These are phyloP conservation scores for Crossaster papposus DNA, from an alignment of 53 echinoderm and acorn worm genomes.

Conservation along the genomic window DNA sequence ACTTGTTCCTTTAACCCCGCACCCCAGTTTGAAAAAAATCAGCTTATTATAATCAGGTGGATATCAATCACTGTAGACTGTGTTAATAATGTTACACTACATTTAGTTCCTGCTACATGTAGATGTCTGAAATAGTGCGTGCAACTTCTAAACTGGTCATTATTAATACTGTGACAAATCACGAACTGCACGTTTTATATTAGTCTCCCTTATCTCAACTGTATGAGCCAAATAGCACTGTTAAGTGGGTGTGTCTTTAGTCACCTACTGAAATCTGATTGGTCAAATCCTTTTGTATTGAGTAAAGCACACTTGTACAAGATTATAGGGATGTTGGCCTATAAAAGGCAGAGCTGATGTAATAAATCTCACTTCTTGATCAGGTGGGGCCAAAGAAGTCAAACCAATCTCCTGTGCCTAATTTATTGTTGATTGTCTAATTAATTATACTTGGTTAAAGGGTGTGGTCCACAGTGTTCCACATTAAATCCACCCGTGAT, in stretches of 20 bases:
- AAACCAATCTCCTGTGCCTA: background rate
- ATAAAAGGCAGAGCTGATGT: background rate
- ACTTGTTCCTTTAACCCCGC: too few species aligned
- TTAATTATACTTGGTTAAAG: background rate
- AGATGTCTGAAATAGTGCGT: too few species aligned
- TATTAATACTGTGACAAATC: too few species aligned
- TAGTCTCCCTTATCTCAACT: too few species aligned
- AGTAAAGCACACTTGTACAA: background rate
- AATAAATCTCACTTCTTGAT: background rate
- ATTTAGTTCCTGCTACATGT: too few species aligned
- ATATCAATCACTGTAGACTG: too few species aligned
- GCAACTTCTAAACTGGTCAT: too few species aligned
- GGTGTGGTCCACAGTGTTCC: background rate
- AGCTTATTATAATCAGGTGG: too few species aligned
- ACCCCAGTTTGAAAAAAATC: too few species aligned
- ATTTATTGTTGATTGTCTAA: background rate
- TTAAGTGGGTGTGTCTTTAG: background rate
- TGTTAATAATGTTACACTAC: too few species aligned
- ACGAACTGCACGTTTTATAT: too few species aligned
- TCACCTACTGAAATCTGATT: conserved; percentile 2
- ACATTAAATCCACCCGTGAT: background rate
- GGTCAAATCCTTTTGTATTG: background rate
- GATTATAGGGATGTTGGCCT: conserved; percentile 5
- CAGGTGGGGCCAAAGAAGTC: background rate
- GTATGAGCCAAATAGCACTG: too few species aligned